Conservation (phyloP, 2,113 vertebrate species). For the Fregetta grallaria region DNA sequence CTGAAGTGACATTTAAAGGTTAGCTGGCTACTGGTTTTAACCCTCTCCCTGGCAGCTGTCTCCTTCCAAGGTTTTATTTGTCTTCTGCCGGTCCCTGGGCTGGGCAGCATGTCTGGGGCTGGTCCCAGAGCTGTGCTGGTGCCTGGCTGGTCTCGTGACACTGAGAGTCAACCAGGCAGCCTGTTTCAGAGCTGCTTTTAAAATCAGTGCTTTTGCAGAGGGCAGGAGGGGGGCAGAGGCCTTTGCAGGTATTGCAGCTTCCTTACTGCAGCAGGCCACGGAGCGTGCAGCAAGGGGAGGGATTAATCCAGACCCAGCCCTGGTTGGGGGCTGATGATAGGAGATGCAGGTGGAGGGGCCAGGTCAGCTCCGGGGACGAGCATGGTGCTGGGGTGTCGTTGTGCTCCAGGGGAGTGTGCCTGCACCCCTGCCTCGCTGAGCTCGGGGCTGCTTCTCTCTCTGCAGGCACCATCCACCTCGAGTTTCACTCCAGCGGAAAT, state of each 20-base stretch:
- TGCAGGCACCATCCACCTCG: slow-evolving; percentile 92
- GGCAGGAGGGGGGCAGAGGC: not conserved
- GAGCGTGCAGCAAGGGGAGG: not conserved
- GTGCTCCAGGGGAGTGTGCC: not conserved
- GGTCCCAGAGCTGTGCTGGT: not conserved
- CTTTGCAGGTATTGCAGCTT: not conserved
- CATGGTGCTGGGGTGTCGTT: not conserved
- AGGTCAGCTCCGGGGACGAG: not conserved
- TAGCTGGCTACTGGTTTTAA: not conserved
- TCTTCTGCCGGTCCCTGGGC: not conserved
- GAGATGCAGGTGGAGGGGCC: not conserved
- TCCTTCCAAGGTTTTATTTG: not conserved
- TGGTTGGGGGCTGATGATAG: accelerated
- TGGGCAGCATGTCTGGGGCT: accelerated
- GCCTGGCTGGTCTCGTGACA: not conserved
- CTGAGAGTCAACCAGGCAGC: not conserved
- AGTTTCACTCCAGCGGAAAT: slow-evolving; percentile 91
- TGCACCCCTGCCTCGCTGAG: not conserved
- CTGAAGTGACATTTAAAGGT: not conserved
- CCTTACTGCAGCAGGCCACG: not conserved
- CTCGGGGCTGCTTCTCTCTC: not conserved
- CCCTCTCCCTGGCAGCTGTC: not conserved
- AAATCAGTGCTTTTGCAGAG: not conserved
- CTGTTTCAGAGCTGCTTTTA: not conserved
- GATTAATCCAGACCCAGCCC: not conserved